Evolutionary conservation across 2,888 invertebrate species (phyloP).

Genomic region (Pammene aurita): DNA sequence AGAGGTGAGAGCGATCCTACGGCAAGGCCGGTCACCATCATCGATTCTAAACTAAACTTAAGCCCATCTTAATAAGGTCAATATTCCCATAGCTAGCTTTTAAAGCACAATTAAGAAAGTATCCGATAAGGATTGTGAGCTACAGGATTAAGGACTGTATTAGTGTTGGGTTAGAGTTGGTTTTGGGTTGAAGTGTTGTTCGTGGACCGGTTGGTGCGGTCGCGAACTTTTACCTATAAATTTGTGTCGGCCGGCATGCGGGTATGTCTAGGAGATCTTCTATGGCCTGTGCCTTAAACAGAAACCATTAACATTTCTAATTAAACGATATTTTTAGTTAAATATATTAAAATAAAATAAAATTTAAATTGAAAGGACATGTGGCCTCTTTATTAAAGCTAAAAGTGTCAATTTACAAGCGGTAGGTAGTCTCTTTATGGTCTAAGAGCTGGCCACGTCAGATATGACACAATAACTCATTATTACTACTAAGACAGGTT

Average conservation of each 20-base stretch:
- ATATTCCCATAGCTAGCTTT: slow-evolving; percentile 65
- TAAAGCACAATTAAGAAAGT: slow-evolving; percentile 81
- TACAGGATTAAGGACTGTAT: slow-evolving; percentile 63
- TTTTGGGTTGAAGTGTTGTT: slow-evolving; percentile 53
- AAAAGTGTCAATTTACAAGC: too few relatives aligned
- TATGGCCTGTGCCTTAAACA: slow-evolving; percentile 57
- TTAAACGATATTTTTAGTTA: too few relatives aligned
- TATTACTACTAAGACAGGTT: too few relatives aligned
- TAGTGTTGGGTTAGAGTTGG: slow-evolving; percentile 56
- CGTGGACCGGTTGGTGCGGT: slow-evolving; percentile 75
- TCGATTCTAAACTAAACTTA: slow-evolving; percentile 69
- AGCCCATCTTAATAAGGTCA: slow-evolving; percentile 67
- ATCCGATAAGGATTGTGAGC: slow-evolving; percentile 68
- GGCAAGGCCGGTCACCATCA: slow-evolving; percentile 77
- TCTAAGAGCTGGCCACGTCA: too few relatives aligned
- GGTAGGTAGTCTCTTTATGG: too few relatives aligned
- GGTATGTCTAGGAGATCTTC: slow-evolving; percentile 70
- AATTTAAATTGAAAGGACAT: too few relatives aligned
- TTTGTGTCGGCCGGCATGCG: slow-evolving; percentile 78
- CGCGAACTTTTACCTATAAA: slow-evolving; percentile 84
- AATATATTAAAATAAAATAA: too few relatives aligned
- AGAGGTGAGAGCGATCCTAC: slow-evolving; percentile 81
- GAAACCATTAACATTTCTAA: slow-evolving; percentile 34
- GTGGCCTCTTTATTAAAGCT: too few relatives aligned
- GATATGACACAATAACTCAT: too few relatives aligned